Conservation (phyloP, 2,113 vertebrate species). For the Circaetus gallicus region DNA sequence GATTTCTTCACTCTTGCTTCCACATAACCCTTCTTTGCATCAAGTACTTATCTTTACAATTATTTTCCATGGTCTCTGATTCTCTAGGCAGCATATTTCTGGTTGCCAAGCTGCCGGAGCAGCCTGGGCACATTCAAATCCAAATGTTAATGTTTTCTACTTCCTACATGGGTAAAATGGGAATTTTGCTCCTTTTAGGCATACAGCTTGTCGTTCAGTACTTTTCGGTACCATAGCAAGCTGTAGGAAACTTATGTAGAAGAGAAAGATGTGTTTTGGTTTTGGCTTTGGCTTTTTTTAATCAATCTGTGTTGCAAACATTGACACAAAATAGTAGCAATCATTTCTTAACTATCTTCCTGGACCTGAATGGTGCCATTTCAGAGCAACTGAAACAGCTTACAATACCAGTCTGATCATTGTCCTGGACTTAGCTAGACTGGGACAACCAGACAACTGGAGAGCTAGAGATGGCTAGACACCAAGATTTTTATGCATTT, state of each 20-base stretch:
- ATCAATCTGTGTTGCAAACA: background rate
- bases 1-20: conserved; percentile 64
- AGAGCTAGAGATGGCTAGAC: background rate
- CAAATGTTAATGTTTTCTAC: background rate
- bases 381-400: background rate
- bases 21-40: conserved; percentile 10
- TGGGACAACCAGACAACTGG: background rate
- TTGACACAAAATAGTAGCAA: background rate
- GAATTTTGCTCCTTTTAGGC: background rate
- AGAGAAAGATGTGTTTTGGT: background rate
- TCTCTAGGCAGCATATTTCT: conserved; percentile 23
- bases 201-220: background rate
- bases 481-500: background rate
- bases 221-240: background rate
- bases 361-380: background rate
- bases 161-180: background rate
- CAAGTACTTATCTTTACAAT: conserved; percentile 34
- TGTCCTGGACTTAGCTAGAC: background rate
- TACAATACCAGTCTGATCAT: background rate
- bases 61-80: conserved; percentile 30
- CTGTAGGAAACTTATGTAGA: background rate
- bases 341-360: background rate
- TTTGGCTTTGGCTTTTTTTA: background rate
- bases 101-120: background rate
- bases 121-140: background rate